A percentile compares a stretch with the other conserved stretches of the same genome.
Evolutionary conservation across 2,797 vertebrate genomes (phyloP).

Genomic region (Astyanax mexicanus): DNA sequence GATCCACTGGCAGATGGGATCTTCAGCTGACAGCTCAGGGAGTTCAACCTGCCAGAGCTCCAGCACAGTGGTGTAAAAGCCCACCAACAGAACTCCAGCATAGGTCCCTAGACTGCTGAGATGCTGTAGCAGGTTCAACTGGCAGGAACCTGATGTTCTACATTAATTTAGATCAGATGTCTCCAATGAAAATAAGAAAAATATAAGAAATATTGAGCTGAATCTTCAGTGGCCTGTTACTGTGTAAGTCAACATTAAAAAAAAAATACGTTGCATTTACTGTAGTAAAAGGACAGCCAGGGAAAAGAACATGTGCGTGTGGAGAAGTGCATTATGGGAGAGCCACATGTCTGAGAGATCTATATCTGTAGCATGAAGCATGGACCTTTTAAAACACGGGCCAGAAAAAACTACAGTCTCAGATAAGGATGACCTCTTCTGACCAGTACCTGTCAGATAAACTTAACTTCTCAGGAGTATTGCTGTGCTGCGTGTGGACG

Average conservation of each 20-base stretch:
- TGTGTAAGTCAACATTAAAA: too few species aligned
- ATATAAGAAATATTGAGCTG: not conserved
- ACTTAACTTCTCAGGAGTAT: constrained; percentile 26
- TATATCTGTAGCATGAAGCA: constrained; percentile 29
- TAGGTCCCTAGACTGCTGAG: too few species aligned
- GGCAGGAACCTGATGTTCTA: not conserved
- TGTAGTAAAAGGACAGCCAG: not conserved
- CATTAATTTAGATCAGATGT: not conserved
- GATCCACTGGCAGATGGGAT: too few species aligned
- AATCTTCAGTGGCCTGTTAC: not conserved
- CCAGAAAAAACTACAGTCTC: constrained; percentile 26
- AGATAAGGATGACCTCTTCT: constrained; percentile 32
- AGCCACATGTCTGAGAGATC: constrained; percentile 7
- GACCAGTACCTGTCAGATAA: constrained; percentile 39
- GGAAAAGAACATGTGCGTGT: constrained; percentile 2
- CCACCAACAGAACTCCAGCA: too few species aligned
- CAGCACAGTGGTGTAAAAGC: too few species aligned
- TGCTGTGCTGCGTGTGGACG: not conserved
- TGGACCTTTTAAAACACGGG: constrained; percentile 22
- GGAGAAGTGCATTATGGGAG: not conserved
- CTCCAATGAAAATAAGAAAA: not conserved
- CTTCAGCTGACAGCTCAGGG: too few species aligned
- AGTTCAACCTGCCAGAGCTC: too few species aligned
- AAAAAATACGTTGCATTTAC: not conserved
- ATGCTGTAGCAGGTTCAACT: too few species aligned